Base-by-base conservation (phyloP, 2,888 invertebrate genomes). In the Apamea monoglypha region DNA sequence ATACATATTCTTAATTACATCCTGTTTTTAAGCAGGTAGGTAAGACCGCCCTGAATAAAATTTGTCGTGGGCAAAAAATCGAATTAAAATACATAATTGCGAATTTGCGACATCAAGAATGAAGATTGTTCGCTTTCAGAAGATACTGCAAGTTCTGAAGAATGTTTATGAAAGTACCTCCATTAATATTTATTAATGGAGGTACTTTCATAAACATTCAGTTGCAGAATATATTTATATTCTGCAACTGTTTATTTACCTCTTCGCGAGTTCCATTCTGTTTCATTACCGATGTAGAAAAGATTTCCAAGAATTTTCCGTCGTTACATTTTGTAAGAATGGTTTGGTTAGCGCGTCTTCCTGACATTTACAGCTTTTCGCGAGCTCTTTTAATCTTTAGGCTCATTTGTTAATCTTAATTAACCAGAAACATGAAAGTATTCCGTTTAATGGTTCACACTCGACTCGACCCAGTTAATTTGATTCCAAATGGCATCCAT, bases 401-500 rank as follows among this genome's bases (percentile, higher is more conserved):
- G 70, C 74, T 80, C 44, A 63, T 87, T 82, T 74, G 77, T 87
- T 84, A 80, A 71, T 81, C 80, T 71, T 77, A 85, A 88, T 88
- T 84, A 90, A 76, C 84, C 68, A 82, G 70, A 81, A 74, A 81
- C 72, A 86, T 74, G 78, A 69, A 82, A 83, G 85, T 78, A 76
- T 80, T 80, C 59, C 50, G 78, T 82, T 90, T 88, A 87, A 88
- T 82, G 78, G 78, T 86, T 84, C 73, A 87, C 86, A 85, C 86
- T 88, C 82, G 85, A 83, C 84, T 87, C 86, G 86, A 87, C 83
- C 70, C 84, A 83, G 88, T 89, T 91, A 91, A 92, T 92, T 91
- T 89, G 85, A 83, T 88, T 87, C 83, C 78, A 81, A 92, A 92
- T 92, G 89, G 86, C 76, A 78, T 82, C 89, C 89, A 91, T 92